Base-by-base conservation (phyloP, 1,140 invertebrate species). In the Vollenhovia emeryi region DNA sequence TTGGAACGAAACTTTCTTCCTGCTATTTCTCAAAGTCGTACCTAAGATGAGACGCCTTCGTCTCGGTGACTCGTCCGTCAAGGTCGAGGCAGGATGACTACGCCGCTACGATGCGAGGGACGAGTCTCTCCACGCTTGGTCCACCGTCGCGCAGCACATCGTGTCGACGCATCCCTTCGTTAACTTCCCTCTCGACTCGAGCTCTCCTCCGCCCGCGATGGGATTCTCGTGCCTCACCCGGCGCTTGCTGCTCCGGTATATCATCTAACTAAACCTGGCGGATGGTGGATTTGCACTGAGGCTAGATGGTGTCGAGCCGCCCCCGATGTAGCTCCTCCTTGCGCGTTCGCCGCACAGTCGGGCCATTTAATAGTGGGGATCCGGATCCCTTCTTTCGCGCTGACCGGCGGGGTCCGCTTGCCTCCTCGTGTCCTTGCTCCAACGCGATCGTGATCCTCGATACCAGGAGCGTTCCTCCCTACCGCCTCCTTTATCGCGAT, bases 321-420 rank as follows among this genome's bases (percentile, higher is more conserved):
- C 94, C 94, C 93, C 94, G 83, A 93, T 92, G 92, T 91, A 91
- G 89, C 92, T 93, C 79, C 88, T 93, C 92, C 94, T 94, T 93
- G 90, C 92, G 90, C 92, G 62, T 92, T 90, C 91, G 89, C 91
- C 86, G 48, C 82, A 40, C 82, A 90, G 68, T 84, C 88, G 68
- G 55, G 69, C 89, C 79, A 93, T 94, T 94, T 92, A 93, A 94
- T 94, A 94, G 94, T 94, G 93, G 94, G 93, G 93, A 93, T 86
- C 92, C 86, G 85, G 59, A 93, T 94, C 93, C 93, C 94, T 94
- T 94, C 93, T 94, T 95, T 94, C 90, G 91, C 92, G 90, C 89
- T 91, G 48, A 18, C 71, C 55, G 62, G 48, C 59, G 33, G 36
- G n/a, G 24, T 7, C 40, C 27, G 6, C 45, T 60, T 27, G 11